A percentile compares a stretch with the other conserved stretches of the same genome.
These are phyloP conservation scores for Miltochrista miniata DNA, from an alignment of 2,888 invertebrate genomes.

Conservation along the genomic window DNA sequence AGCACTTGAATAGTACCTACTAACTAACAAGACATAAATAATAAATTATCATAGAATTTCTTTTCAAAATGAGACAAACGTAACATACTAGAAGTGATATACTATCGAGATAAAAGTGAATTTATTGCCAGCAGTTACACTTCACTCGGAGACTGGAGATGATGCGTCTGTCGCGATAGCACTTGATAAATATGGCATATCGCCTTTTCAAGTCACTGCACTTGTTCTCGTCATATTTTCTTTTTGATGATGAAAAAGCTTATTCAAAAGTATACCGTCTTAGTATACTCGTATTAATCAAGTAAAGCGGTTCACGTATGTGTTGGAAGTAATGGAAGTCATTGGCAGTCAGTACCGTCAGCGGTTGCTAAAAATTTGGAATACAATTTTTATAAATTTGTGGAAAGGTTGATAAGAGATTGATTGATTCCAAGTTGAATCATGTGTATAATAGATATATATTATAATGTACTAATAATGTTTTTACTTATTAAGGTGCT, in stretches of 20 bases:
- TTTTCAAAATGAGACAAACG: slow-evolving; percentile 1
- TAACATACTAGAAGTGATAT: slow-evolving; percentile 9
- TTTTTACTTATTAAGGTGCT: no score
- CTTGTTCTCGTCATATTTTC: background rate
- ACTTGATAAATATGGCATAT: slow-evolving; percentile 38
- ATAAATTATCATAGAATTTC: background rate
- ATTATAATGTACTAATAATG: no score
- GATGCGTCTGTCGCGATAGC: slow-evolving; percentile 46
- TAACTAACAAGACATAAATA: background rate
- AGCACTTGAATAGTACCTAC: slow-evolving; percentile 8
- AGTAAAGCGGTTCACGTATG: background rate
- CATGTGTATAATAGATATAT: no score
- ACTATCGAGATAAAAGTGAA: slow-evolving; percentile 28
- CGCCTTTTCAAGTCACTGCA: slow-evolving; percentile 7
- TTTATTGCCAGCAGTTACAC: slow-evolving; percentile 25
- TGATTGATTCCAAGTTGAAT: no score
- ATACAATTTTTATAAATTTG: no score
- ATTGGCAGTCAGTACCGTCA: no score
- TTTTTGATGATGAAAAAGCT: slow-evolving; percentile 2
- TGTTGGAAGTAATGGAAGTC: no score
- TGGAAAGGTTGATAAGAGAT: no score
- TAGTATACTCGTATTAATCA: no score
- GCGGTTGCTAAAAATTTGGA: no score
- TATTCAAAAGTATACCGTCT: background rate
- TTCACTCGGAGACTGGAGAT: slow-evolving; percentile 34